phyloP scores from a whole-genome alignment of 2,113 vertebrate species.

The Merops nubicus region DNA sequence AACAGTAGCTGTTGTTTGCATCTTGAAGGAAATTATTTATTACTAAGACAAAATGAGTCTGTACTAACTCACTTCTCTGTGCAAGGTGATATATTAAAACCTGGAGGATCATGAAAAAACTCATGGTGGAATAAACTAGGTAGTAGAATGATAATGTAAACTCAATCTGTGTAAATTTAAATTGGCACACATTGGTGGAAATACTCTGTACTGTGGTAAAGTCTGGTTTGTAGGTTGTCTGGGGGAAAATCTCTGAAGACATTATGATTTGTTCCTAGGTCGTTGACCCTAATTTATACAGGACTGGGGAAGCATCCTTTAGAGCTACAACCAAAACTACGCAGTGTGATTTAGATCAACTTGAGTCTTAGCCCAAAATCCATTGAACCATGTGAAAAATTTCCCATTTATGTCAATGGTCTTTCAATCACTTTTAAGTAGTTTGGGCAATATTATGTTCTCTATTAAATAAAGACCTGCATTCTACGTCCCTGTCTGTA shows the following conservation, averaged over 20 bases:
- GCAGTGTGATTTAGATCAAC: not conserved
- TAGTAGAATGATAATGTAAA: not conserved
- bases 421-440: not conserved
- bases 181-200: not conserved
- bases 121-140: not conserved
- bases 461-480: not conserved
- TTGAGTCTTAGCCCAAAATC: not conserved
- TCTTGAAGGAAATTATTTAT: conserved; percentile 54
- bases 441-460: not conserved
- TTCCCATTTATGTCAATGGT: not conserved
- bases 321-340: not conserved
- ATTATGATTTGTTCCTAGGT: not conserved
- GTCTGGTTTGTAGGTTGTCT: not conserved
- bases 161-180: not conserved
- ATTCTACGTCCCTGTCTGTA: not conserved
- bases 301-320: not conserved
- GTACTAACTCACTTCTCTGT: not conserved
- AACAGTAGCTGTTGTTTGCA: conserved; percentile 24
- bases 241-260: not conserved
- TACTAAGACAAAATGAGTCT: conserved; percentile 3
- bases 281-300: not conserved
- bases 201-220: not conserved
- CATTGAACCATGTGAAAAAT: not conserved
- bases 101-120: not conserved
- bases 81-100: conserved; percentile 3